Percentiles rank a stretch among this genome's conserved stretches.
Conservation (phyloP, 37 sponge, comb jelly and placozoan species). For the Mnemiopsis leidyi region DNA sequence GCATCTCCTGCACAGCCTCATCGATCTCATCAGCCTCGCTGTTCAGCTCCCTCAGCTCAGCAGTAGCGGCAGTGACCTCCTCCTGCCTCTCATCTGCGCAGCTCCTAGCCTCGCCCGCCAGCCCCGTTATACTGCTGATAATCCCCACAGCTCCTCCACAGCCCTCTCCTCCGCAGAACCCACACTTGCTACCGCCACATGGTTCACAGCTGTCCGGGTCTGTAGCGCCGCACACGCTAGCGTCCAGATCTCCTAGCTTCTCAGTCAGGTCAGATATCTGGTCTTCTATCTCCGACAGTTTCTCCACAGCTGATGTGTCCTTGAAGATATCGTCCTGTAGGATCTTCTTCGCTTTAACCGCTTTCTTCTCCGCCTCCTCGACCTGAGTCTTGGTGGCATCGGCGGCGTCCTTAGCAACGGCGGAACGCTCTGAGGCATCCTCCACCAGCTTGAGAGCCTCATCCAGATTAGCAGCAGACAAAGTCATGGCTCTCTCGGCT, state of each 20-base stretch:
- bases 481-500: slow-evolving; percentile 31
- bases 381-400: slow-evolving; percentile 13
- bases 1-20: not conserved
- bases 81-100: slow-evolving; percentile 29
- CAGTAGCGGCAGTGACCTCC: slow-evolving; percentile 10
- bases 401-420: not conserved
- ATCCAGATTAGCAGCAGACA: slow-evolving; percentile 52
- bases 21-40: slow-evolving; percentile 17
- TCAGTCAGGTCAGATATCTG: slow-evolving; percentile 40
- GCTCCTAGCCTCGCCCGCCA: slow-evolving; percentile 28
- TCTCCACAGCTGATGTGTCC: slow-evolving; percentile 20
- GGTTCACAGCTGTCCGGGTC: slow-evolving; percentile 26
- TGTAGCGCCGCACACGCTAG: slow-evolving; percentile 1
- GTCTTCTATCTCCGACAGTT: not conserved
- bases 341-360: not conserved
- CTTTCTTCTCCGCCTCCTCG: slow-evolving; percentile 10
- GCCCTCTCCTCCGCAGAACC: slow-evolving; percentile 34
- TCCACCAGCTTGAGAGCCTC: slow-evolving; percentile 51
- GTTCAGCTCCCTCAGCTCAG: slow-evolving; percentile 11
- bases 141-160: slow-evolving; percentile 61
- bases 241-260: slow-evolving; percentile 35
- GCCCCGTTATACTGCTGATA: slow-evolving; percentile 11
- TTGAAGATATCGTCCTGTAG: slow-evolving; percentile 38
- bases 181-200: slow-evolving; percentile 62
- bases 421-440: not conserved